Conservation (phyloP, 2,888 invertebrate genomes). For the Nymphalis polychloros region DNA sequence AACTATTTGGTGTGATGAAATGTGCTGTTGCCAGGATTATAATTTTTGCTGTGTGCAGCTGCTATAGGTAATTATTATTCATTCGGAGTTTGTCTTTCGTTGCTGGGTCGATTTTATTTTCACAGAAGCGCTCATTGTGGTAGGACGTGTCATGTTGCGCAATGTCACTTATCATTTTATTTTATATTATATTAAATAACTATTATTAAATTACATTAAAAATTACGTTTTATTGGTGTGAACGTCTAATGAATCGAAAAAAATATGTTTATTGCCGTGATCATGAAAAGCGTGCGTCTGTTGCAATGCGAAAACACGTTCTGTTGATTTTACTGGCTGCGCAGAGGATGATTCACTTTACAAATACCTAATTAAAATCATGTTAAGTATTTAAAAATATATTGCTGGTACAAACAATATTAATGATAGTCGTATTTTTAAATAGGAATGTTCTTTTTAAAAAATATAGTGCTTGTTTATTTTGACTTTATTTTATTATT, state of each 20-base stretch:
- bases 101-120: constrained; percentile 14
- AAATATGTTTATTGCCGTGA: not conserved
- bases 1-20: constrained; percentile 20
- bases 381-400: not conserved
- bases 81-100: not conserved
- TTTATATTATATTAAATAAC: not conserved
- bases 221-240: not conserved
- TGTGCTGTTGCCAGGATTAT: not conserved
- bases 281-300: constrained; percentile 2
- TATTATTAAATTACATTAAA: not conserved
- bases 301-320: not conserved
- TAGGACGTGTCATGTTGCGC: constrained; percentile 15
- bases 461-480: no score
- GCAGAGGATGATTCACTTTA: not conserved
- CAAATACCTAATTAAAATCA: not conserved
- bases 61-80: constrained; percentile 25
- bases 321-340: constrained; percentile 6
- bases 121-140: constrained; percentile 8
- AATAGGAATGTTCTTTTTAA: no score
- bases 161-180: not conserved
- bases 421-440: no score
- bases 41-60: constrained; percentile 1
- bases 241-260: not conserved
- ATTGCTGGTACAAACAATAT: no score
- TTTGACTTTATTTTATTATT: no score